These are phyloP conservation scores for Sebastes trivittatus DNA, from an alignment of 2,797 vertebrate genomes.

Conservation along the genomic window DNA sequence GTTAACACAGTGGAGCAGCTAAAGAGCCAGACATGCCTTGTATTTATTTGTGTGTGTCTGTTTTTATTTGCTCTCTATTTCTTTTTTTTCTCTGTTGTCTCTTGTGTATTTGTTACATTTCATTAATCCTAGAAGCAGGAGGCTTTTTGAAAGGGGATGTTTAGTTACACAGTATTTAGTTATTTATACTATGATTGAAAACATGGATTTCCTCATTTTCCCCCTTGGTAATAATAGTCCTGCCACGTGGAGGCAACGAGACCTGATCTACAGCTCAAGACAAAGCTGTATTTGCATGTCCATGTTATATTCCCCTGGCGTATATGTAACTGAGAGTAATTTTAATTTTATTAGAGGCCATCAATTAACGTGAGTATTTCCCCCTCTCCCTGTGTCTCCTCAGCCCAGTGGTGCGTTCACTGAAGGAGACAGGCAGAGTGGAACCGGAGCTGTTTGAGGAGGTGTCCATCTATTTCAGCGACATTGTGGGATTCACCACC, in stretches of 20 bases:
- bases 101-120: not conserved
- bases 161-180: not conserved
- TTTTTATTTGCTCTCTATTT: not conserved
- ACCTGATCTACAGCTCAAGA: not conserved
- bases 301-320: not conserved
- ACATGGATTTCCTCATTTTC: not conserved
- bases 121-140: not conserved
- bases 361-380: not conserved
- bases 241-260: not conserved
- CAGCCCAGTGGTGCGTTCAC: slow-evolving; percentile 94
- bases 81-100: not conserved
- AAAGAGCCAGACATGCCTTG: not conserved
- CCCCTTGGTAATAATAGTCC: not conserved
- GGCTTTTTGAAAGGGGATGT: not conserved
- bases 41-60: not conserved
- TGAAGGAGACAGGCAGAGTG: slow-evolving; percentile 94
- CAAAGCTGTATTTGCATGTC: not conserved
- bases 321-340: not conserved
- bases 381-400: not conserved
- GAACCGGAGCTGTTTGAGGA: slow-evolving; percentile 95
- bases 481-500: slow-evolving; percentile 97
- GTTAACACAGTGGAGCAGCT: not conserved
- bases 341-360: not conserved
- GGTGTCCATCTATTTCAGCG: slow-evolving; percentile 97
- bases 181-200: not conserved